Conservation (phyloP, 2,797 vertebrate genomes). For the Lagodon rhomboides region DNA sequence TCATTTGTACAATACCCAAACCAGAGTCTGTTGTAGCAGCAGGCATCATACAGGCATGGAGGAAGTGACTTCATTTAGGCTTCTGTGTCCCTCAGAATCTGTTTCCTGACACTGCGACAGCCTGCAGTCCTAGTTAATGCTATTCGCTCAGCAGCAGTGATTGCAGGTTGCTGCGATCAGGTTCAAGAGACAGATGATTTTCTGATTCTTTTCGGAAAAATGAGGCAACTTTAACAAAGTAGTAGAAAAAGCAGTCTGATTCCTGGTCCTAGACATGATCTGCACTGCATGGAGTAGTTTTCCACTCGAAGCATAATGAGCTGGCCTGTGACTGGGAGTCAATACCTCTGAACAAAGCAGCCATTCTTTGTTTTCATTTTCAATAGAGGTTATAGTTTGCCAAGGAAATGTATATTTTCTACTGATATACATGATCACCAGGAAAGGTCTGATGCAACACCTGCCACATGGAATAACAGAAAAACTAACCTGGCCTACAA, state of each 20-base stretch:
- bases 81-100: background rate
- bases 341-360: constrained; percentile 28
- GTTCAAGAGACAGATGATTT: background rate
- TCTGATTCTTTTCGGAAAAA: background rate
- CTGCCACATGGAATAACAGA: background rate
- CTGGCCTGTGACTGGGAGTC: constrained; percentile 1
- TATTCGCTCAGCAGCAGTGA: background rate
- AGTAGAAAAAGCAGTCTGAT: background rate
- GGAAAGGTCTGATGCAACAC: background rate
- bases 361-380: constrained; percentile 12
- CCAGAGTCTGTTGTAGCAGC: background rate
- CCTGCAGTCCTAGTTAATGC: background rate
- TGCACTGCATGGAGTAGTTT: background rate
- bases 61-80: background rate
- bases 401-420: background rate
- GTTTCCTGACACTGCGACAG: background rate
- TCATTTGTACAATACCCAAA: background rate
- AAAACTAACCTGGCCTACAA: background rate
- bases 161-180: background rate
- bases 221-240: background rate
- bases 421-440: background rate
- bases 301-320: background rate
- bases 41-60: background rate
- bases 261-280: background rate
- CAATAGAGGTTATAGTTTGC: constrained; percentile 2